Evolutionary conservation across 2,113 vertebrate genomes (phyloP).

Genomic region (Acrocephalus kingi): DNA sequence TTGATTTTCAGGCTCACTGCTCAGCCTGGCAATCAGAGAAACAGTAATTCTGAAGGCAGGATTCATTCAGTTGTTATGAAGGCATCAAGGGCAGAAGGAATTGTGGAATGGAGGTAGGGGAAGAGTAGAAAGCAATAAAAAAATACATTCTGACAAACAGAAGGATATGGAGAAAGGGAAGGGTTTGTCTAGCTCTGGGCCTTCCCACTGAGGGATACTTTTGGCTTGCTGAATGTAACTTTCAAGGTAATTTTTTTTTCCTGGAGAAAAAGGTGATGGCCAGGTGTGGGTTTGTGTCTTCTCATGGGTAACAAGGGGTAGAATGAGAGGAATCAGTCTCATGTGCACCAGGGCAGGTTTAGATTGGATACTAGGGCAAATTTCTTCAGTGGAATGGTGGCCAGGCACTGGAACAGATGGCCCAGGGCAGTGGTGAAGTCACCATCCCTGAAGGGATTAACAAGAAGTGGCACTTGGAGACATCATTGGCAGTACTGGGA

Average conservation of each 20-base stretch:
- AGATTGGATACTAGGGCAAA: not conserved
- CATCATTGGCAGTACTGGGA: not conserved
- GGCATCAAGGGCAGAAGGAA: not conserved
- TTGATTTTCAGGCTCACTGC: conserved; percentile 64
- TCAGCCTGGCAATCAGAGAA: conserved; percentile 50
- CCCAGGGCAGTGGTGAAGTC: not conserved
- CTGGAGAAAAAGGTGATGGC: not conserved
- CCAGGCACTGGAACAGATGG: not conserved
- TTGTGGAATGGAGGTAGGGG: not conserved
- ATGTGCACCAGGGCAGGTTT: not conserved
- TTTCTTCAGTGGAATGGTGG: no score
- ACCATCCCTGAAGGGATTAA: not conserved
- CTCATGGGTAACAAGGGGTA: rapidly evolving
- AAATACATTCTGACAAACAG: not conserved
- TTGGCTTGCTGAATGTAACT: not conserved
- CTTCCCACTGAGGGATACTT: not conserved
- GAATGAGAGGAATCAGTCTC: not conserved
- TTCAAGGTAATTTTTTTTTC: not conserved
- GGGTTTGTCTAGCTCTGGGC: not conserved
- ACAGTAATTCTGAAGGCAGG: conserved; percentile 41
- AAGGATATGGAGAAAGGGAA: not conserved
- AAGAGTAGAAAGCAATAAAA: conserved; percentile 3
- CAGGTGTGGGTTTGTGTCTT: not conserved
- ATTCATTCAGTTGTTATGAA: conserved; percentile 52
- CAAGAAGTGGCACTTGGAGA: not conserved